These are phyloP conservation scores for Ispidina picta DNA, from an alignment of 2,797 vertebrate species.

Conservation along the genomic window DNA sequence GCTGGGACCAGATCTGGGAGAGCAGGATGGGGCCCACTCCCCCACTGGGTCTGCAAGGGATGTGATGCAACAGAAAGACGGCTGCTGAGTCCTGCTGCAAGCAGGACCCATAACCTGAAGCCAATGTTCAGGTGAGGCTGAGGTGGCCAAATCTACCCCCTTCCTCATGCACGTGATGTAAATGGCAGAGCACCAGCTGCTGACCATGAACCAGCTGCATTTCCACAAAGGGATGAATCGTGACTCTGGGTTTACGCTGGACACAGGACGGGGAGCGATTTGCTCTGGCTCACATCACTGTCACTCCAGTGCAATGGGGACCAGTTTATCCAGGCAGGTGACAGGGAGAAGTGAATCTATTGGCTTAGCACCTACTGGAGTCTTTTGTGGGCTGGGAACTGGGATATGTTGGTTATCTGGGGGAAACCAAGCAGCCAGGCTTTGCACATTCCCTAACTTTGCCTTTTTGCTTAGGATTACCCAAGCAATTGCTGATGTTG, in stretches of 20 bases:
- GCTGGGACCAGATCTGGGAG: not conserved
- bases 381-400: rapidly evolving
- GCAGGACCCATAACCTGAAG: not conserved
- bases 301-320: not conserved
- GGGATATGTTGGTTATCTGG: not conserved
- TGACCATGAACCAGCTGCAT: rapidly evolving
- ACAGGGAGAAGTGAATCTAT: not conserved
- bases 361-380: not conserved
- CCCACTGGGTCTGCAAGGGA: not conserved
- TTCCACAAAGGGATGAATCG: rapidly evolving
- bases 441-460: not conserved
- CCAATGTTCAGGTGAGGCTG: not conserved
- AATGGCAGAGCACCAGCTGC: not conserved
- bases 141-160: not conserved
- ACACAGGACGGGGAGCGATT: not conserved
- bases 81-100: rapidly evolving
- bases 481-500: not conserved
- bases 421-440: not conserved
- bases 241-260: not conserved
- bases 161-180: not conserved
- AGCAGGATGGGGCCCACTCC: not conserved
- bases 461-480: not conserved
- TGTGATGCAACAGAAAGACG: rapidly evolving
- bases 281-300: not conserved
- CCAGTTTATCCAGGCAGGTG: not conserved